Base-by-base conservation (phyloP, 2,113 vertebrate genomes). In the Guaruba guarouba region DNA sequence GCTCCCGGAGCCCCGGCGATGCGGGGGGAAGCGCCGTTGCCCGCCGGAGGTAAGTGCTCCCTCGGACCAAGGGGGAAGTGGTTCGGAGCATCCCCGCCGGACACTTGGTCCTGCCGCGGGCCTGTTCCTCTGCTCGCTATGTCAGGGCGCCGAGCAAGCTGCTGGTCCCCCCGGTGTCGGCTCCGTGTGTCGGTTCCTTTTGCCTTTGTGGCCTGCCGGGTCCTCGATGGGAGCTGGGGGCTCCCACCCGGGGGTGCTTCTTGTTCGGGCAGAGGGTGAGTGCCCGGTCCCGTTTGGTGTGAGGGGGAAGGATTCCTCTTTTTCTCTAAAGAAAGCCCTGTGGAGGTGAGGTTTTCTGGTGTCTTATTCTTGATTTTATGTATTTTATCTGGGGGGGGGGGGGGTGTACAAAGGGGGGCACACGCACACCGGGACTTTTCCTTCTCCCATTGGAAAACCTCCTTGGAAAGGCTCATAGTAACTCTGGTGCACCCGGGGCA, bases 391-490 rank as follows among this genome's bases (percentile, higher is more conserved):
- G 7, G 3, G 2, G 8, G 3, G 2, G 5, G 9, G 39, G 10
- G 39, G 11, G 11, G 24, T 22, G 43, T 44, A 44, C 4, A 11
- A 6, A 7, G 16, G 4, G 14, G 11, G 11, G 7, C 20, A 1
- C 43, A 0, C 9, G 1, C 19, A 0, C 1, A 10, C 9, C 6
- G 13, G 57, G 14, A 24, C 10, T 61, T 67, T 51, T 35, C 54
- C n/a, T 55, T n/a, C 33, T 7, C 2, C 44, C 10, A 1, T 17
- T 35, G 24, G 64, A 61, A 54, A 70, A 14, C 31, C 46, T 7
- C 0, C 3, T 7, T 22, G 1, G 46, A 67, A 52, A 22, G 12
- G n/a, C 59, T n/a, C 1, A 1, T 4, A 17, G 5, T 1, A 4
- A 46, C 83, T 67, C 33, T 1, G 2, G 1, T 8, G 39, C 2